Evolutionary conservation across 1,140 invertebrate species (phyloP).

Genomic region (Bombus confusus): DNA sequence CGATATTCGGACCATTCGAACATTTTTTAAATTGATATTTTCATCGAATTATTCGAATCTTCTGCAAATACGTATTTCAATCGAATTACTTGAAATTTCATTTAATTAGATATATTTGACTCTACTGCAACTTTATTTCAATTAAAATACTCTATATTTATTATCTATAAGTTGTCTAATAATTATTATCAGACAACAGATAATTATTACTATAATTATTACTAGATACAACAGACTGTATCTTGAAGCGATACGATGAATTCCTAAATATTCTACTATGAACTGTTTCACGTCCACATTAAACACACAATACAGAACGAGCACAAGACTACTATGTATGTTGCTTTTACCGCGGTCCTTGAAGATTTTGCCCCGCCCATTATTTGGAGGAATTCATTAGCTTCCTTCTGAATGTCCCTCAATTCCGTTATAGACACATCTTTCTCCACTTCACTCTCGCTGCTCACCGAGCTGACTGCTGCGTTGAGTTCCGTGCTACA

Average conservation of each 20-base stretch:
- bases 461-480: not conserved
- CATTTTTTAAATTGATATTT: too few relatives aligned
- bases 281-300: not conserved
- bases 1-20: too few relatives aligned
- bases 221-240: not conserved
- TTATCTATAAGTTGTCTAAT: too few relatives aligned
- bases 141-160: too few relatives aligned
- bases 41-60: too few relatives aligned
- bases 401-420: conserved; percentile 15
- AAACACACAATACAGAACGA: not conserved
- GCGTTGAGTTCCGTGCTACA: not conserved
- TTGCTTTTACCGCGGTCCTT: not conserved
- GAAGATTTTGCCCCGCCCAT: accelerated
- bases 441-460: not conserved
- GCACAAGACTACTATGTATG: not conserved
- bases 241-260: not conserved
- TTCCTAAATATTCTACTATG: not conserved
- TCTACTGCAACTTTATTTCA: not conserved
- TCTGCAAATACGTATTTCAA: too few relatives aligned
- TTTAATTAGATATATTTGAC: not conserved
- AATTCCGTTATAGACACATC: conserved; percentile 40
- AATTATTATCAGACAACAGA: too few relatives aligned
- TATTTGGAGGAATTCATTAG: not conserved
- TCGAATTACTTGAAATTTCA: not conserved
- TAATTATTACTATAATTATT: not conserved